Evolutionary conservation across 2,888 invertebrate species (phyloP).

Genomic region (Tetragnatha montana): DNA sequence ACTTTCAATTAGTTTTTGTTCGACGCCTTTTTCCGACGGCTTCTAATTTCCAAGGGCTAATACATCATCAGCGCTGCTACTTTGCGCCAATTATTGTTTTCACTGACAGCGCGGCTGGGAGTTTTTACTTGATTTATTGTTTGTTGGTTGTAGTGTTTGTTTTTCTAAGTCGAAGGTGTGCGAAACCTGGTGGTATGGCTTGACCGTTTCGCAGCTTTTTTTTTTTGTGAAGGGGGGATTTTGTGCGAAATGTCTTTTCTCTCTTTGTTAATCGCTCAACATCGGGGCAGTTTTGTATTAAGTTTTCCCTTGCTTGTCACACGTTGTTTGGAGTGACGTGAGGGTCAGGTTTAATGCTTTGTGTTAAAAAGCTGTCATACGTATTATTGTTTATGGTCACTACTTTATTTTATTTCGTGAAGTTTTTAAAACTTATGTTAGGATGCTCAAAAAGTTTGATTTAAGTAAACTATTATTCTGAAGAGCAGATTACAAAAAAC

Average conservation of each 20-base stretch:
- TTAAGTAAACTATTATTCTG: too few relatives aligned
- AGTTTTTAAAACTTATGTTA: too few relatives aligned
- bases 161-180: slow-evolving; percentile 25
- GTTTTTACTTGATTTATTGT: slow-evolving; percentile 29
- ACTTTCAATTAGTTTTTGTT: slow-evolving; percentile 66
- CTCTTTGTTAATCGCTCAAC: background rate
- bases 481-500: too few relatives aligned
- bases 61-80: slow-evolving; percentile 58
- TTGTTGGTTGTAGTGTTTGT: too few relatives aligned
- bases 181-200: slow-evolving; percentile 6
- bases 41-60: slow-evolving; percentile 68
- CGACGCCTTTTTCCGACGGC: slow-evolving; percentile 27
- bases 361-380: too few relatives aligned
- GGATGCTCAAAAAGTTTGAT: too few relatives aligned
- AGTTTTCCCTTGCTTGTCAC: too few relatives aligned
- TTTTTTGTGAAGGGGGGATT: background rate
- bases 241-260: background rate
- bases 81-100: slow-evolving; percentile 50
- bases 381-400: too few relatives aligned
- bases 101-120: slow-evolving; percentile 42
- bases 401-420: too few relatives aligned
- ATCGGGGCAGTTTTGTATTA: too few relatives aligned
- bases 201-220: slow-evolving; percentile 4
- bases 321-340: too few relatives aligned
- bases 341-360: too few relatives aligned